These are phyloP conservation scores for Myzus persicae DNA, from an alignment of 1,140 invertebrate species.

Conservation along the genomic window DNA sequence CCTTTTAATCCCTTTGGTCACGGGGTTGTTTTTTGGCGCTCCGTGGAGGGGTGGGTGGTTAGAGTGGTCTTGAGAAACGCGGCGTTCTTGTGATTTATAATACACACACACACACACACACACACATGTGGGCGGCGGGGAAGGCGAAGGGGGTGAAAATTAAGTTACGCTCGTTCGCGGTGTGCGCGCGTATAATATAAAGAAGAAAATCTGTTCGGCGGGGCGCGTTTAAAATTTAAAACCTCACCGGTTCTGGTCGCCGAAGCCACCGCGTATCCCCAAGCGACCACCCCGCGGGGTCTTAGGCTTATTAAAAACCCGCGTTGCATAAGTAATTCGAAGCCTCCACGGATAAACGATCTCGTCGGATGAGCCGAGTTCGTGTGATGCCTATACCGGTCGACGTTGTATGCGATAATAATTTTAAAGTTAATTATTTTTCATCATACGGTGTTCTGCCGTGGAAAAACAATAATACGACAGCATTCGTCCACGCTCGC, in stretches of 20 bases:
- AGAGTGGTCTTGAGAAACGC: constrained; percentile 57
- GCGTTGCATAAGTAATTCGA: constrained; percentile 53
- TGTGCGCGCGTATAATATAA: constrained; percentile 40
- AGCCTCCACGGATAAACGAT: not conserved
- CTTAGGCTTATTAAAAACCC: constrained; percentile 56
- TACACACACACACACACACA: not conserved
- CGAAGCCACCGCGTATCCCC: constrained; percentile 22
- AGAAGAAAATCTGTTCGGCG: constrained; percentile 51
- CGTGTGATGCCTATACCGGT: not conserved
- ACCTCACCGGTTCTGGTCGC: constrained; percentile 53
- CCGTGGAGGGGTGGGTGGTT: constrained; percentile 1
- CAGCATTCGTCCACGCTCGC: not conserved
- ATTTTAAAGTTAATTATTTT: not conserved
- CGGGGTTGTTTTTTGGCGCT: constrained; percentile 55
- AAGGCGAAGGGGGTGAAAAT: not conserved
- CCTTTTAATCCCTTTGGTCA: constrained; percentile 58
- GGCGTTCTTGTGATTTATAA: constrained; percentile 52
- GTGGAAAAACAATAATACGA: not conserved
- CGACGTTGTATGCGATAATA: not conserved
- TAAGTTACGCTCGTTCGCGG: constrained; percentile 53
- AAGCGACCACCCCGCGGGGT: not conserved
- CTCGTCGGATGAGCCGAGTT: not conserved
- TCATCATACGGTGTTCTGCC: not conserved
- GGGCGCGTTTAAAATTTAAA: constrained; percentile 56
- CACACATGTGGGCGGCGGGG: not conserved